Evolutionary conservation across 2,888 invertebrate species (phyloP).

Genomic region (Epicampocera succincta): DNA sequence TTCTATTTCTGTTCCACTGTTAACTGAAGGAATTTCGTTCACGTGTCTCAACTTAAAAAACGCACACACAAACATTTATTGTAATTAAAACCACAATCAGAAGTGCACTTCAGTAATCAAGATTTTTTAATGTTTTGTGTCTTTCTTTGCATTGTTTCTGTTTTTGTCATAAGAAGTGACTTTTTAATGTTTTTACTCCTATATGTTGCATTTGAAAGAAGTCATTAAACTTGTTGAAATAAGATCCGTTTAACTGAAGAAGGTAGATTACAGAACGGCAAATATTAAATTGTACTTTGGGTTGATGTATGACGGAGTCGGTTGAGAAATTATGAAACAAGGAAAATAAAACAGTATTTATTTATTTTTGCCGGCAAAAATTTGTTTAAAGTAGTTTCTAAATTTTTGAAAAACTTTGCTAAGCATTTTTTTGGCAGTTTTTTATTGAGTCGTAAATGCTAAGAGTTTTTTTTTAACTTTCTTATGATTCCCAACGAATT

Average conservation of each 20-base stretch:
- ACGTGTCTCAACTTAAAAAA: slow-evolving; percentile 58
- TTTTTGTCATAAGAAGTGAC: slow-evolving; percentile 53
- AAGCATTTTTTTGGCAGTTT: too few species aligned
- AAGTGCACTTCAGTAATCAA: slow-evolving; percentile 67
- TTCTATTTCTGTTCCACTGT: slow-evolving; percentile 27
- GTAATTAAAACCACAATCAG: slow-evolving; percentile 76
- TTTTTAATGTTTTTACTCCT: slow-evolving; percentile 30
- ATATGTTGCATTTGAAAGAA: slow-evolving; percentile 50
- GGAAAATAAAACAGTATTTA: too few species aligned
- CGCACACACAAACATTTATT: slow-evolving; percentile 69
- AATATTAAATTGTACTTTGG: slow-evolving; percentile 16
- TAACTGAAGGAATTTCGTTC: slow-evolving; percentile 16
- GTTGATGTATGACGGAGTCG: slow-evolving; percentile 25
- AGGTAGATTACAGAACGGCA: background rate
- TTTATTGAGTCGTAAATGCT: too few species aligned
- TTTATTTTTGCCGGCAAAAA: too few species aligned
- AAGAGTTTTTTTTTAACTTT: too few species aligned
- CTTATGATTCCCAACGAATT: too few species aligned
- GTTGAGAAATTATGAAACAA: slow-evolving; percentile 23
- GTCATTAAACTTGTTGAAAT: slow-evolving; percentile 58
- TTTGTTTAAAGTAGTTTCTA: too few species aligned
- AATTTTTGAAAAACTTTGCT: too few species aligned
- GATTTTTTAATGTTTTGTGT: slow-evolving; percentile 48
- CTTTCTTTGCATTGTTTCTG: slow-evolving; percentile 18
- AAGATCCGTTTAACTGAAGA: background rate